Evolutionary conservation across 2,888 invertebrate species (phyloP), one percentile per base, ranked within the genome.

Genomic region (Priocnemis perturbator): DNA sequence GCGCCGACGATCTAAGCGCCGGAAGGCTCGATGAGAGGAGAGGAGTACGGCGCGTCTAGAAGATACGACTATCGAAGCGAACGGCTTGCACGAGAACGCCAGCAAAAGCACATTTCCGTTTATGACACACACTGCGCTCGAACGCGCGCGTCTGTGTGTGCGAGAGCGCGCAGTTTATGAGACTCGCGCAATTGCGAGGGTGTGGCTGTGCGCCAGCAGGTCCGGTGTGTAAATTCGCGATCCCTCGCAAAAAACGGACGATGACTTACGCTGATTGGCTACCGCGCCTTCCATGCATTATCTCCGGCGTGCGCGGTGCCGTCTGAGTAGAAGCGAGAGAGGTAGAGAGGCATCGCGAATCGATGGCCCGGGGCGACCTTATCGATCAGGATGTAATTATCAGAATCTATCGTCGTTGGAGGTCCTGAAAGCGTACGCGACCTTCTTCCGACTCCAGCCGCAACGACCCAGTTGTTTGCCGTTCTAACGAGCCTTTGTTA

Each of bases 341-440:
- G 21, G 14, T 45, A 3, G 45, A 15, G 45, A 14, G 20, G 59
- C 11, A 59, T 47, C 48, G 45, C 69, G 64, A 72, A 65, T 64
- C 71, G 74, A 71, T 81, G 79, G 76, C 81, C 78, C 73, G 71
- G 21, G 71, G 78, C 83, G 79, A 81, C 70, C 81, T 73, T 78
- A 79, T 82, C 83, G 79, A 83, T 83, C 83, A 81, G 76, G 73
- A 78, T 80, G 75, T 74, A 83, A 82, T 80, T 81, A 80, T 73
- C 71, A 62, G 75, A 69, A 73, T 77, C 75, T 73, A 73, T 79
- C 80, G 69, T 68, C 63, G 77, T 74, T 72, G 76, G 79, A 78
- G 78, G 79, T 79, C 79, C 76, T 52, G 76, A 65, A 76, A 68
- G 76, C 64, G 65, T 50, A 19, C n/a, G n/a, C 60, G 56, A 26